phyloP scores from a whole-genome alignment of 2,888 invertebrate species.

The Drosophila borealis region DNA sequence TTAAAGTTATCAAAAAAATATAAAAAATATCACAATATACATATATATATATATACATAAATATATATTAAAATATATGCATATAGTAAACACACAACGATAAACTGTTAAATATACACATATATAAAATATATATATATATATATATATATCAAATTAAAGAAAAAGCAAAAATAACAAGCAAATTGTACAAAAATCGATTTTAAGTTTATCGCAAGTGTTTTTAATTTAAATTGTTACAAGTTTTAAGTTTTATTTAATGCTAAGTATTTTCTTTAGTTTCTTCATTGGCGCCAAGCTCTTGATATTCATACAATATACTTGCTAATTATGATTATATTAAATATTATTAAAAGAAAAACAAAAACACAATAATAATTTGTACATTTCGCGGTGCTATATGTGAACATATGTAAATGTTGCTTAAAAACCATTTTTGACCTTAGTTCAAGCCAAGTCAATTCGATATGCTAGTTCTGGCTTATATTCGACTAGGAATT shows the following conservation, averaged over 20 bases:
- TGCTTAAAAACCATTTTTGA: conserved; percentile 33
- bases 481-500: conserved; percentile 44
- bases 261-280: conserved; percentile 46
- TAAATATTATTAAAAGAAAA: neutral
- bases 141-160: conserved; percentile 7
- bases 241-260: conserved; percentile 65
- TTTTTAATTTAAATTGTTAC: conserved; percentile 63
- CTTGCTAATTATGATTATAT: conserved; percentile 28
- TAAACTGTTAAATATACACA: conserved; percentile 63
- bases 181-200: conserved; percentile 75
- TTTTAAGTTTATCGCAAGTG: conserved; percentile 60
- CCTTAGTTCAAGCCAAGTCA: conserved; percentile 53
- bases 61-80: conserved; percentile 25
- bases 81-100: conserved; percentile 62
- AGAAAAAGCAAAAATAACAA: conserved; percentile 31
- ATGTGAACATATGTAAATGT: conserved; percentile 66
- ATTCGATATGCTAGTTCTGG: conserved; percentile 46
- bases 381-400: conserved; percentile 80
- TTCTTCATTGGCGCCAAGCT: conserved; percentile 36
- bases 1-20: conserved; percentile 63
- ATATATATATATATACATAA: conserved; percentile 28
- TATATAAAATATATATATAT: conserved; percentile 31
- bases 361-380: conserved; percentile 45
- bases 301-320: conserved; percentile 19
- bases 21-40: conserved; percentile 42